A percentile compares a stretch with the other conserved stretches of the same genome.
These are phyloP conservation scores for Festucalex cinctus DNA, from an alignment of 2,113 vertebrate genomes.

Conservation along the genomic window DNA sequence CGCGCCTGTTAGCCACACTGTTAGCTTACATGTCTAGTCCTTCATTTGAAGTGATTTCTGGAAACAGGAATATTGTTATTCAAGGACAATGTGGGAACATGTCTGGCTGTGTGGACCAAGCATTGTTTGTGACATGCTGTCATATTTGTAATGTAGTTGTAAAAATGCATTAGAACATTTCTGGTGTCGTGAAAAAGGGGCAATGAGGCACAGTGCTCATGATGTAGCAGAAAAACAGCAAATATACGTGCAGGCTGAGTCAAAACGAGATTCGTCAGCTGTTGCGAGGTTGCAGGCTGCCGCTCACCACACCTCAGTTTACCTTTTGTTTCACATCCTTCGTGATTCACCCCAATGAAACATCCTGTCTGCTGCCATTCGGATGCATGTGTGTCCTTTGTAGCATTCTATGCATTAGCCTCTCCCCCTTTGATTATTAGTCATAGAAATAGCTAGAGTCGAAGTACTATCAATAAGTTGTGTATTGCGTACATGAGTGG, in stretches of 20 bases:
- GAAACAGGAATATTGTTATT: no score
- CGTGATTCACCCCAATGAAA: constrained; percentile 22
- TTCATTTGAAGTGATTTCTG: no score
- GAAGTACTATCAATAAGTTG: constrained; percentile 11
- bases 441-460: constrained; percentile 28
- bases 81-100: no score
- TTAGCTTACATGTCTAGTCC: no score
- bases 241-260: constrained; percentile 27
- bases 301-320: constrained; percentile 39
- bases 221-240: constrained; percentile 18
- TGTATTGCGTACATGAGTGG: constrained; percentile 1
- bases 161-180: not conserved
- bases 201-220: not conserved
- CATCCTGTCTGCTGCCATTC: constrained; percentile 52
- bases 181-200: not conserved
- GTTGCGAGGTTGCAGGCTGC: constrained; percentile 29
- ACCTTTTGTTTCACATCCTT: constrained; percentile 62
- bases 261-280: constrained; percentile 39
- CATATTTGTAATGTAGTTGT: not conserved
- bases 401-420: constrained; percentile 7
- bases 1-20: no score
- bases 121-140: no score
- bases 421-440: constrained; percentile 43
- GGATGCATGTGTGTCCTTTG: not conserved
- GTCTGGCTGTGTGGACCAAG: no score